Base-by-base conservation (phyloP, 2,888 invertebrate genomes). In the Tetranychus truncatus region DNA sequence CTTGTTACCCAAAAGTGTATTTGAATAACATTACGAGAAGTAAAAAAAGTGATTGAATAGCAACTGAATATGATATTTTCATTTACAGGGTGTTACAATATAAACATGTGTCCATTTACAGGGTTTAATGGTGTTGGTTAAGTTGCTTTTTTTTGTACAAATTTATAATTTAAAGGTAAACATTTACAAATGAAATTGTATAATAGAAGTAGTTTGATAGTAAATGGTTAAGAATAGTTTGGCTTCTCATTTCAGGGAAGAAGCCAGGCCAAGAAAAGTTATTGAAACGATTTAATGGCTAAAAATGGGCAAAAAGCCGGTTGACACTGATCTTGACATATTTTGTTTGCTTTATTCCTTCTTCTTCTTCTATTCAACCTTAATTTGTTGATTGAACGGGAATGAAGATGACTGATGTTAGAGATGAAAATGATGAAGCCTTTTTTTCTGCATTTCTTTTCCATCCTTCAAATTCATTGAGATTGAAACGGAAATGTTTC, bases 1-100 rank as follows among this genome's bases (percentile, higher is more conserved):
- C 34, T 34, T 34, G 34, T 34, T 34, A 34, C 34, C 34, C 34
- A 34, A 34, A 34, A 34, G 34, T 34, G 34, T 34, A 34, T 34
- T 34, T 34, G 34, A 34, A 34, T 34, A 34, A 34, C 34, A 34
- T 34, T 34, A 34, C 5, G 3, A 66, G 24, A 18, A 24, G n/a
- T n/a, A n/a, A n/a, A 6, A 18, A 65, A 66, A 66, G 24, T 73
- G 65, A 73, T 73, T 73, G n/a, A 18, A 66, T 34, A 34, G 34
- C 34, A 34, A 34, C 34, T 34, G 34, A 34, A 34, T 34, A 34
- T 34, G 34, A 34, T 34, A 34, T 34, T 34, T 34, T 34, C 34
- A 34, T 34, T 34, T 34, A 34, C 34, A 34, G 34, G 34, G 34
- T 34, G 34, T 34, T 34, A 34, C 34, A 34, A 34, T 34, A 34